Percentiles rank a stretch among this genome's conserved stretches.
Evolutionary conservation across 1,140 invertebrate genomes (phyloP).

Genomic region (Brachionus calyciflorus): DNA sequence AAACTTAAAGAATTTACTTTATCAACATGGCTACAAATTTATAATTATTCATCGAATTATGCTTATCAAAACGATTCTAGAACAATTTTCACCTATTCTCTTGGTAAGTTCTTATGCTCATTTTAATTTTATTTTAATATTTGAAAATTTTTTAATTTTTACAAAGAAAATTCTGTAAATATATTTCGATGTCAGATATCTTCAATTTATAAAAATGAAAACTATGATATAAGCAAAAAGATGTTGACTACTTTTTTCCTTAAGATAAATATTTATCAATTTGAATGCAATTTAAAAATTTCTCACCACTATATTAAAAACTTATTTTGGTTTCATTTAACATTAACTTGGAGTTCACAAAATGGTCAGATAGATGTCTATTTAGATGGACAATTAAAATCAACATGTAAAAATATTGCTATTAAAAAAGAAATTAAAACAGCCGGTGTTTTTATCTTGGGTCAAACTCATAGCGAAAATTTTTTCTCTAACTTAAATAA

Average conservation of each 20-base stretch:
- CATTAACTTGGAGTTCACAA: slow-evolving; percentile 26
- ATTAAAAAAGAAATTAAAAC: slow-evolving; percentile 19
- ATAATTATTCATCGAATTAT: not conserved
- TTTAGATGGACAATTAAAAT: slow-evolving; percentile 34
- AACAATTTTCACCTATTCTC: slow-evolving; percentile 46
- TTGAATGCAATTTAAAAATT: slow-evolving; percentile 5
- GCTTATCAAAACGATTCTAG: slow-evolving; percentile 51
- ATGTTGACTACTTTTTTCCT: not conserved
- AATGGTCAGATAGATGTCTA: slow-evolving; percentile 6
- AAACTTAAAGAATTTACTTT: slow-evolving; percentile 54
- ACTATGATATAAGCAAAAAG: not conserved
- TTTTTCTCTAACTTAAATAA: not conserved
- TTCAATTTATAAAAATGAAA: not conserved
- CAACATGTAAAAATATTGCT: not conserved
- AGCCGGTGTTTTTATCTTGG: slow-evolving; percentile 11
- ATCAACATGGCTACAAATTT: slow-evolving; percentile 55
- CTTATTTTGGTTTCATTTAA: slow-evolving; percentile 39
- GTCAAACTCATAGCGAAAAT: not conserved
- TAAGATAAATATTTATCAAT: slow-evolving; percentile 23
- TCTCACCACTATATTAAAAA: not conserved
- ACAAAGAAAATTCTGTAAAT: slow-evolving; percentile 48
- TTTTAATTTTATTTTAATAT: slow-evolving; percentile 28
- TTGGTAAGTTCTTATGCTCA: slow-evolving; percentile 51
- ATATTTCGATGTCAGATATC: slow-evolving; percentile 9
- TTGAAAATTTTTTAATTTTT: slow-evolving; percentile 52